Conservation (phyloP, 2,888 invertebrate genomes). For the Temnothorax rugatulus region DNA sequence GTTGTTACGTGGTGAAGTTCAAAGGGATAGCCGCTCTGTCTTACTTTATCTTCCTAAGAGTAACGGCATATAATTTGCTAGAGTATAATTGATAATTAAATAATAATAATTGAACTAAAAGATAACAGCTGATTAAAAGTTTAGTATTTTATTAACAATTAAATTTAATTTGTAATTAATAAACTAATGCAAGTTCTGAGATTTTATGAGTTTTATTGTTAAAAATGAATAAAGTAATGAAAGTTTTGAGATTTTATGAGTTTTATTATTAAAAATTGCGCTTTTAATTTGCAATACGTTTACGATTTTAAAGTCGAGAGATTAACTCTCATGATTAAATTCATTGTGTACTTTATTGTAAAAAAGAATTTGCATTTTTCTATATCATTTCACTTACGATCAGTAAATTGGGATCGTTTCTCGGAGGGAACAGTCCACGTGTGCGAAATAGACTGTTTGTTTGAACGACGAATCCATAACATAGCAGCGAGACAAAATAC, state of each 20-base stretch:
- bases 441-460: conserved; percentile 24
- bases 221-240: background rate
- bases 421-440: background rate
- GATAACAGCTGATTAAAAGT: background rate
- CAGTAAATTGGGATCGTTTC: conserved; percentile 12
- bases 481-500: conserved; percentile 18
- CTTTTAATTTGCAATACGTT: background rate
- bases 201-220: background rate
- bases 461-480: conserved; percentile 17
- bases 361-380: background rate
- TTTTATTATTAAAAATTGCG: background rate
- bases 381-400: conserved; percentile 25
- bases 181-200: background rate
- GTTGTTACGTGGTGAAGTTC: conserved; percentile 61
- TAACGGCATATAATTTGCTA: background rate
- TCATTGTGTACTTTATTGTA: background rate
- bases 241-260: background rate
- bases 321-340: background rate
- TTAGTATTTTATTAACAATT: background rate
- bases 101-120: background rate
- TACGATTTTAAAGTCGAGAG: background rate
- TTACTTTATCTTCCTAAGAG: conserved; percentile 49
- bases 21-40: conserved; percentile 50
- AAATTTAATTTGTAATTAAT: background rate
- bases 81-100: background rate